Evolutionary conservation across 64 coral and sea anemone genomes (phyloP).

Genomic region (Stichodactyla mertensii): DNA sequence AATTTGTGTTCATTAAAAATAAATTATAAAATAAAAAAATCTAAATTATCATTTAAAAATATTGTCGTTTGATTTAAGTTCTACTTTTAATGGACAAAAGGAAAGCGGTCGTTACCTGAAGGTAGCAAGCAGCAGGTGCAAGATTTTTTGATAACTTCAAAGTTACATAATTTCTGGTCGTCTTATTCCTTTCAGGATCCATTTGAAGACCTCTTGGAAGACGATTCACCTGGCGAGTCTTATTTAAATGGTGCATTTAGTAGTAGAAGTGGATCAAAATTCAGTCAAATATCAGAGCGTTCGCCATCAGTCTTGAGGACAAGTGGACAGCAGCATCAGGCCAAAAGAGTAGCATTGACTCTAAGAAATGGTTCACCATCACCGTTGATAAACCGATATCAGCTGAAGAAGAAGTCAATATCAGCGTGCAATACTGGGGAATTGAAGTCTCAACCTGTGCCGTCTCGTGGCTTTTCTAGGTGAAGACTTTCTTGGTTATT

Average conservation of each 20-base stretch:
- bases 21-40: too few relatives aligned
- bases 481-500: background rate
- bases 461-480: conserved; percentile 57
- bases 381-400: conserved; percentile 78
- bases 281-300: conserved; percentile 28
- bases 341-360: conserved; percentile 40
- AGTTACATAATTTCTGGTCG: background rate
- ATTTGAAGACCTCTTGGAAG: conserved; percentile 37
- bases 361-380: conserved; percentile 74
- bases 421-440: conserved; percentile 29
- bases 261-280: conserved; percentile 4
- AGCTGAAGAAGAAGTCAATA: conserved; percentile 78
- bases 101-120: too few relatives aligned
- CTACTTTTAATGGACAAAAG: too few relatives aligned
- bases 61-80: too few relatives aligned
- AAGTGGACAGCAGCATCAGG: conserved; percentile 12
- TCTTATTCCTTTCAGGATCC: conserved; percentile 13
- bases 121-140: too few relatives aligned
- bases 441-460: conserved; percentile 10
- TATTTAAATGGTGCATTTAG: conserved; percentile 27
- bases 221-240: conserved; percentile 11
- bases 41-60: too few relatives aligned
- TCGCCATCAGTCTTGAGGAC: conserved; percentile 17
- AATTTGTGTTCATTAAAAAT: too few relatives aligned
- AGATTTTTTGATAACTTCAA: too few relatives aligned